These are phyloP conservation scores for Hirundo rustica DNA, from an alignment of 2,797 vertebrate genomes.

Conservation along the genomic window DNA sequence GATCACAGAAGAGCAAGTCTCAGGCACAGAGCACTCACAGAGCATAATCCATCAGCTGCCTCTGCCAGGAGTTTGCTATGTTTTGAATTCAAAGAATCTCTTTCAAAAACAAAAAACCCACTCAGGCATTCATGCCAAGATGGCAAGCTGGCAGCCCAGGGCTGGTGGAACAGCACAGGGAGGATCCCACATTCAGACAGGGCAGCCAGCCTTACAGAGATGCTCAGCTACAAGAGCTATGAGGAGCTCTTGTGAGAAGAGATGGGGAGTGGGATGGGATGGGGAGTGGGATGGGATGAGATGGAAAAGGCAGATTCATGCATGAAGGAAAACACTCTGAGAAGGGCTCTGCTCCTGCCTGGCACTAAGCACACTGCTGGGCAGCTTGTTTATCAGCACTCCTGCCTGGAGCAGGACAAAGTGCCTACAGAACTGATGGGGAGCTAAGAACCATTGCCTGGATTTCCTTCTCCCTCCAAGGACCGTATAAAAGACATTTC, in stretches of 20 bases:
- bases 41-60: background rate
- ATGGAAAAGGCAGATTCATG: background rate
- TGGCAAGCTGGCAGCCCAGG: background rate
- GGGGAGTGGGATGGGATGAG: background rate
- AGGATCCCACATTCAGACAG: background rate
- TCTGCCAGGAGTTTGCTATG: background rate
- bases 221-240: fast-evolving
- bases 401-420: background rate
- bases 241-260: background rate
- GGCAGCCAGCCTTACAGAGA: background rate
- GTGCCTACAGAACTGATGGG: background rate
- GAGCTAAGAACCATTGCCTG: background rate
- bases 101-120: conserved; percentile 9
- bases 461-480: background rate
- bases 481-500: background rate
- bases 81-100: conserved; percentile 35
- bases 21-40: background rate
- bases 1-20: background rate
- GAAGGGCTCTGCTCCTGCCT: background rate
- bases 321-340: background rate
- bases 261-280: background rate
- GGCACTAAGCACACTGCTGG: background rate
- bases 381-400: background rate
- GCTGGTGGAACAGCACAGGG: background rate
- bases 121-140: background rate